These are phyloP conservation scores for Himalopsyche anomala DNA, from an alignment of 2,888 invertebrate genomes.

Conservation along the genomic window DNA sequence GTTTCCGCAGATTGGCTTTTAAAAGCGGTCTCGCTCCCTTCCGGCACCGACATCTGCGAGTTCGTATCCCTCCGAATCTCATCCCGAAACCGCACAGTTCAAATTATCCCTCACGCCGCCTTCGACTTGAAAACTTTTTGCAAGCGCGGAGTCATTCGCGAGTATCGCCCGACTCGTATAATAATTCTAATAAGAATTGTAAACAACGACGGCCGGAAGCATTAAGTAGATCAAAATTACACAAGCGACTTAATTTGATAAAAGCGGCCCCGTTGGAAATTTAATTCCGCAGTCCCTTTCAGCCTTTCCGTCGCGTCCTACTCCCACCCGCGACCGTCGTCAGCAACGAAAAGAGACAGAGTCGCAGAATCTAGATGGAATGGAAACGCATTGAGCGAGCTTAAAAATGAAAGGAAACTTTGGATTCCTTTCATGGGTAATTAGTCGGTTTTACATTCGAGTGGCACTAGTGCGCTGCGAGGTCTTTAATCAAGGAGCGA, in stretches of 20 bases:
- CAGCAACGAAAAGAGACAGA: background rate
- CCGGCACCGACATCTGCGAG: conserved; percentile 33
- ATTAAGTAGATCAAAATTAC: conserved; percentile 63
- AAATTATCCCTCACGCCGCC: background rate
- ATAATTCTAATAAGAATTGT: conserved; percentile 55
- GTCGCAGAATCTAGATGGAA: conserved; percentile 9
- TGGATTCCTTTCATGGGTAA: conserved; percentile 65
- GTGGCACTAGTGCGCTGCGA: conserved; percentile 52
- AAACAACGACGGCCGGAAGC: conserved; percentile 59
- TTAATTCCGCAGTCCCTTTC: conserved; percentile 54
- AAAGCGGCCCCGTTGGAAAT: conserved; percentile 60
- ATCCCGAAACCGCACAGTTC: conserved; percentile 35
- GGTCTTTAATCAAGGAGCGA: conserved; percentile 57
- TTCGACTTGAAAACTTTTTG: conserved; percentile 24
- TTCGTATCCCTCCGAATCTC: conserved; percentile 1
- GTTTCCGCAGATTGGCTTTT: conserved; percentile 47
- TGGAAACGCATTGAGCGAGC: conserved; percentile 47
- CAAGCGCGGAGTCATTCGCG: conserved; percentile 37
- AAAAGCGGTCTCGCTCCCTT: conserved; percentile 15
- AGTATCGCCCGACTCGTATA: background rate
- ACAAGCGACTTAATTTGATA: conserved; percentile 65
- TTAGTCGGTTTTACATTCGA: conserved; percentile 65
- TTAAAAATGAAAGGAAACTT: conserved; percentile 65
- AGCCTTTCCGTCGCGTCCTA: background rate
- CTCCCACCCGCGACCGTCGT: background rate